Conservation (phyloP, 2,888 invertebrate genomes). For the Sphinx pinastri region DNA sequence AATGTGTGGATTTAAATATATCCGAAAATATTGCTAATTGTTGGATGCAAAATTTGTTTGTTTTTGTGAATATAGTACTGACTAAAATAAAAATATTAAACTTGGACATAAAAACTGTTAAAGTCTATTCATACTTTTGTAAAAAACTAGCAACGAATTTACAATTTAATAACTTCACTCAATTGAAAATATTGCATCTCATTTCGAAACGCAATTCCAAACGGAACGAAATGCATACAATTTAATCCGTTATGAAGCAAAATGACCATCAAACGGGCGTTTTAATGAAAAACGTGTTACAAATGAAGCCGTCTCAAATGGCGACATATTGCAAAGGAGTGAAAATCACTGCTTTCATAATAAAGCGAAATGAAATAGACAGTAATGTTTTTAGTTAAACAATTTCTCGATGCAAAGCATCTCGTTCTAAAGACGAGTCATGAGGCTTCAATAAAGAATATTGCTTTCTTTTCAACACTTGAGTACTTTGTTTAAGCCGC, state of each 20-base stretch:
- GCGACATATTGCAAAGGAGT: not conserved
- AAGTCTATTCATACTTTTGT: no score
- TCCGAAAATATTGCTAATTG: no score
- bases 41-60: no score
- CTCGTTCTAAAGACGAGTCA: conserved; percentile 18
- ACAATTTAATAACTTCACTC: no score
- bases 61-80: no score
- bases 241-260: not conserved
- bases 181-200: no score
- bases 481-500: conserved; percentile 16
- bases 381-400: conserved; percentile 14
- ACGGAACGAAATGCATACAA: no score
- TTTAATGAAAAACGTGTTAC: not conserved
- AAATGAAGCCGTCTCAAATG: not conserved
- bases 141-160: no score
- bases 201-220: no score
- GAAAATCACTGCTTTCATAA: conserved; percentile 11
- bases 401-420: conserved; percentile 12
- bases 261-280: not conserved
- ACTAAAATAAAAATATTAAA: no score
- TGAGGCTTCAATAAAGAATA: conserved; percentile 25
- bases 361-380: conserved; percentile 4
- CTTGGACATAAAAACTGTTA: no score
- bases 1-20: no score
- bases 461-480: conserved; percentile 25